Percentiles rank a stretch among this genome's conserved stretches.
These are phyloP conservation scores for Rhaphigaster nebulosa DNA, from an alignment of 2,888 invertebrate species.

Conservation along the genomic window DNA sequence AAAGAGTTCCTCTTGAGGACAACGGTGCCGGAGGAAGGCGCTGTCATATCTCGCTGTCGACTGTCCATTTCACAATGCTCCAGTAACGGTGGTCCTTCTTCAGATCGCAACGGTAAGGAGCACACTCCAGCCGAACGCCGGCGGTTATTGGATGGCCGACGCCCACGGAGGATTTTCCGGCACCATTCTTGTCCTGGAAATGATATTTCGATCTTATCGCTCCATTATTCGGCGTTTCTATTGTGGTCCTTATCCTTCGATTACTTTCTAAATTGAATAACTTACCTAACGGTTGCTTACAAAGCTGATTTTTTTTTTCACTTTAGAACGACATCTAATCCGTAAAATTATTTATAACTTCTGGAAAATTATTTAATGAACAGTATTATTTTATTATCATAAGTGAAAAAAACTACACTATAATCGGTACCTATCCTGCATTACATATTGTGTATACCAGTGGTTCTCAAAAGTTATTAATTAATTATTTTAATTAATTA, in stretches of 20 bases:
- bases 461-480: too few species aligned
- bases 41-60: constrained; percentile 3
- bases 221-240: constrained; percentile 8
- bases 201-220: constrained; percentile 7
- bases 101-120: background rate
- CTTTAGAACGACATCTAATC: background rate
- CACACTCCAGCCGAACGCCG: background rate
- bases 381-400: background rate
- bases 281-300: background rate
- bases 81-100: background rate
- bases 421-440: too few species aligned
- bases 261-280: background rate
- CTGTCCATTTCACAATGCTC: background rate
- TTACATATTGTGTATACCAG: too few species aligned
- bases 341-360: background rate
- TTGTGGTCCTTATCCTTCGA: background rate
- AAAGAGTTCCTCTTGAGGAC: background rate
- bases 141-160: background rate
- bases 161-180: background rate
- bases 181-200: background rate
- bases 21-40: background rate
- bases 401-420: background rate
- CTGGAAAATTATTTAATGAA: background rate
- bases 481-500: too few species aligned
- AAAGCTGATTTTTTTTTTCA: background rate